phyloP scores from a whole-genome alignment of 2,113 vertebrate genomes.

The Miniopterus natalensis region DNA sequence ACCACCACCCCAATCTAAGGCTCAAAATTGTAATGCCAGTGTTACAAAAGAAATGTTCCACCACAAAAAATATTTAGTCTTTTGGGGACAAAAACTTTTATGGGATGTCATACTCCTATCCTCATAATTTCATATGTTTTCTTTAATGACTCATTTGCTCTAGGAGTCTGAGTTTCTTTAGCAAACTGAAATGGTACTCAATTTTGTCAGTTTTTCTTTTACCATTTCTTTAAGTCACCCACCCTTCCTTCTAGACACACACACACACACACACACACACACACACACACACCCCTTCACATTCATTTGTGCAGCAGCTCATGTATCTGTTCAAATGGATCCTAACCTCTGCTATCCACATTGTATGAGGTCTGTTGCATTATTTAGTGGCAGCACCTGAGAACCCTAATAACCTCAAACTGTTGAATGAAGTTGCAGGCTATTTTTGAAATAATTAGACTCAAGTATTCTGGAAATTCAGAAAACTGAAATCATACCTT shows the following conservation, averaged over 20 bases:
- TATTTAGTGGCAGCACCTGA: slow-evolving; percentile 35
- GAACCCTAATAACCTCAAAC: not conserved
- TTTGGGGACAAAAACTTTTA: not conserved
- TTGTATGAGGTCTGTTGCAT: not conserved
- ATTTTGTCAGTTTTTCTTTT: not conserved
- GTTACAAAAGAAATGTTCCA: not conserved
- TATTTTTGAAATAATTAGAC: slow-evolving; percentile 57
- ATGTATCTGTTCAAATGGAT: not conserved
- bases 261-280: not conserved
- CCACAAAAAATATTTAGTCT: not conserved
- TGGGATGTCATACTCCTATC: not conserved
- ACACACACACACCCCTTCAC: not conserved
- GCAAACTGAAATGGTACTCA: slow-evolving; percentile 18
- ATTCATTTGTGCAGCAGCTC: slow-evolving; percentile 55
- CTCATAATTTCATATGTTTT: not conserved
- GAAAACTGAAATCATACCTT: not conserved
- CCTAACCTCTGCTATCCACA: not conserved
- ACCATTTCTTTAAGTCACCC: not conserved
- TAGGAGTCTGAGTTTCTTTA: not conserved
- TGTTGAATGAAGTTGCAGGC: not conserved
- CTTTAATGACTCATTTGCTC: not conserved
- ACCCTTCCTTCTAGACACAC: not conserved
- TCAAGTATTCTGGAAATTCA: slow-evolving; percentile 46
- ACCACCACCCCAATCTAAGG: not conserved
- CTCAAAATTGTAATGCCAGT: not conserved